Conservation (phyloP, 2,888 invertebrate genomes). For the Timema cristinae region DNA sequence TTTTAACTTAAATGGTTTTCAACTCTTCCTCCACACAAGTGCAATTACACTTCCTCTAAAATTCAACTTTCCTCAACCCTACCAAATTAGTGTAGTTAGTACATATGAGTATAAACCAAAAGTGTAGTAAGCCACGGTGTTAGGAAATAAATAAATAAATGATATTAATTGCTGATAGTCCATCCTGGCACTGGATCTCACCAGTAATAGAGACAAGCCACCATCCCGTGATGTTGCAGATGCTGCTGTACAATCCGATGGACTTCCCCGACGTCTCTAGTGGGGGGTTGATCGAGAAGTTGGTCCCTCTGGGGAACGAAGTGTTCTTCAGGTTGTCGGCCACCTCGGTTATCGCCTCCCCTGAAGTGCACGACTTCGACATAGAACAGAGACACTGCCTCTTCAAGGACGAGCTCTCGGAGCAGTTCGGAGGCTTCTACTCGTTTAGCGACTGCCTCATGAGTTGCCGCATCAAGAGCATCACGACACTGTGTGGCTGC, state of each 20-base stretch:
- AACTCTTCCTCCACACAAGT: too few species aligned
- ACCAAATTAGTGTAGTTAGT: too few species aligned
- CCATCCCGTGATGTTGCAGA: slow-evolving; percentile 40
- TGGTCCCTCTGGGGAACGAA: slow-evolving; percentile 45
- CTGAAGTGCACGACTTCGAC: slow-evolving; percentile 32
- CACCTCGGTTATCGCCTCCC: slow-evolving; percentile 29
- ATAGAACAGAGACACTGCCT: slow-evolving; percentile 46
- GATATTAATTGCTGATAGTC: too few species aligned
- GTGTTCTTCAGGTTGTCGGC: slow-evolving; percentile 42
- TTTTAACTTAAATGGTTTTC: too few species aligned
- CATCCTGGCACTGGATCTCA: too few species aligned
- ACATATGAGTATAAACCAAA: too few species aligned
- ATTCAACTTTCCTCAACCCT: too few species aligned
- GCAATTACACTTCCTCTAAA: too few species aligned
- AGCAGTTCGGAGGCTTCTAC: slow-evolving; percentile 46
- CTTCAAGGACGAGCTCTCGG: slow-evolving; percentile 34
- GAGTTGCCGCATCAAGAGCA: slow-evolving; percentile 52
- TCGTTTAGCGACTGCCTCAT: slow-evolving; percentile 59
- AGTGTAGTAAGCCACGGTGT: too few species aligned
- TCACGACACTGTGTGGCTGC: slow-evolving; percentile 55
- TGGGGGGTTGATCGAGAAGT: slow-evolving; percentile 50
- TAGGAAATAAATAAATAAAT: too few species aligned
- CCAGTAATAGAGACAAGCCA: too few species aligned
- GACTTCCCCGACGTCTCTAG: slow-evolving; percentile 57
- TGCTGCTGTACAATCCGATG: slow-evolving; percentile 53